Conservation (phyloP, 30 jellyfish, hydroid and myxozoan genomes). For the Clytia hemisphaerica region DNA sequence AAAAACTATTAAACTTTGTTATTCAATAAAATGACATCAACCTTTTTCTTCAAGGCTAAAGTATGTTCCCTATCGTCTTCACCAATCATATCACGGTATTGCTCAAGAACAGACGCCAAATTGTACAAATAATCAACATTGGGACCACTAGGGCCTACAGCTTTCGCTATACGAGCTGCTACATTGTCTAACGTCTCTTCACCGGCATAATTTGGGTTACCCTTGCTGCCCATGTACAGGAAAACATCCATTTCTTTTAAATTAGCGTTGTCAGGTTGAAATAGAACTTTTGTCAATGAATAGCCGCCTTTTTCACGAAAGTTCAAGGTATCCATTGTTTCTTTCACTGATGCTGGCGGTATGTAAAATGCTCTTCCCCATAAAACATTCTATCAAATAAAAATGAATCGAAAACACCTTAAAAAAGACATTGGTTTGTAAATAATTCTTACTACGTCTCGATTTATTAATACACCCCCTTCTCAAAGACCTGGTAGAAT, state of each 20-base stretch:
- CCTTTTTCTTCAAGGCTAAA: neutral
- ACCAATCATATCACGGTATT: neutral
- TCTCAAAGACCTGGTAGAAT: no score
- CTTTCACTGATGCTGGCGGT: slow-evolving; percentile 47
- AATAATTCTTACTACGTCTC: neutral
- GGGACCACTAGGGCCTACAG: slow-evolving; percentile 89
- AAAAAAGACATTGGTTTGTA: neutral
- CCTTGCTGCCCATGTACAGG: slow-evolving; percentile 69
- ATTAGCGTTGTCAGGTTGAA: slow-evolving; percentile 39
- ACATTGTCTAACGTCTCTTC: slow-evolving; percentile 68
- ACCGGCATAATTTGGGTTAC: slow-evolving; percentile 67
- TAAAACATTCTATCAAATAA: slow-evolving; percentile 39
- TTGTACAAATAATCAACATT: slow-evolving; percentile 69
- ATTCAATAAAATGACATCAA: neutral
- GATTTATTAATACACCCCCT: no score
- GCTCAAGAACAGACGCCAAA: slow-evolving; percentile 55
- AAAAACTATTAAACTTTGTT: no score
- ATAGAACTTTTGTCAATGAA: slow-evolving; percentile 49
- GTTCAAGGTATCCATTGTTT: slow-evolving; percentile 66
- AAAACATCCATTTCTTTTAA: slow-evolving; percentile 32
- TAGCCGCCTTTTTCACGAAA: slow-evolving; percentile 96
- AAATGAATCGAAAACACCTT: no score
- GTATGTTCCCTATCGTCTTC: slow-evolving; percentile 21
- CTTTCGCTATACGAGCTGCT: slow-evolving; percentile 65
- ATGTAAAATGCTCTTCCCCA: slow-evolving; percentile 94